phyloP scores from a whole-genome alignment of 1,140 invertebrate genomes.

The Littorina saxatilis region DNA sequence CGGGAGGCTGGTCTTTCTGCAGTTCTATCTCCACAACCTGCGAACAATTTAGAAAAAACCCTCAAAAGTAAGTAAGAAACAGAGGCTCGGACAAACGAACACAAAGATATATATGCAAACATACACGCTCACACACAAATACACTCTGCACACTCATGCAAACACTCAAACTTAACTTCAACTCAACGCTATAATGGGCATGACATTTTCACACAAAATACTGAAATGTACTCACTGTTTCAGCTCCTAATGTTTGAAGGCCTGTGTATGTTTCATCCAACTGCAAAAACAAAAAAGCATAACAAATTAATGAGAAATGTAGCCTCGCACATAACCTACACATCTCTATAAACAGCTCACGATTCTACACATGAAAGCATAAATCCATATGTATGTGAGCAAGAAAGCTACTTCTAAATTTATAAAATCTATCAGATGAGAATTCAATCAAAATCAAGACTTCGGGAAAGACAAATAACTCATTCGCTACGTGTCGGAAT shows the following conservation, averaged over 20 bases:
- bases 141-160: background rate
- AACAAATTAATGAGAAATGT: no score
- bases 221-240: constrained; percentile 78
- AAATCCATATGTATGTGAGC: no score
- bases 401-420: no score
- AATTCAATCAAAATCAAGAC: no score
- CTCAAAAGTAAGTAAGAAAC: background rate
- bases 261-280: constrained; percentile 90
- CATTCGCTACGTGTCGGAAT: no score
- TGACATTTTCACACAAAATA: background rate
- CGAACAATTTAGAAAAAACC: background rate
- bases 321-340: no score
- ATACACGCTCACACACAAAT: background rate
- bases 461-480: no score
- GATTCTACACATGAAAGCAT: no score
- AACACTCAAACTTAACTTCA: no score
- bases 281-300: constrained; percentile 69
- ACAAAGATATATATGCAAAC: background rate
- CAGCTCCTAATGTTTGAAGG: constrained; percentile 88
- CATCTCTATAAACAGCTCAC: no score
- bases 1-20: background rate
- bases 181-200: no score
- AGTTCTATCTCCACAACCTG: constrained; percentile 11
- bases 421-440: no score
- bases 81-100: background rate